phyloP scores from a whole-genome alignment of 2,113 vertebrate species.

The Pluvialis apricaria region DNA sequence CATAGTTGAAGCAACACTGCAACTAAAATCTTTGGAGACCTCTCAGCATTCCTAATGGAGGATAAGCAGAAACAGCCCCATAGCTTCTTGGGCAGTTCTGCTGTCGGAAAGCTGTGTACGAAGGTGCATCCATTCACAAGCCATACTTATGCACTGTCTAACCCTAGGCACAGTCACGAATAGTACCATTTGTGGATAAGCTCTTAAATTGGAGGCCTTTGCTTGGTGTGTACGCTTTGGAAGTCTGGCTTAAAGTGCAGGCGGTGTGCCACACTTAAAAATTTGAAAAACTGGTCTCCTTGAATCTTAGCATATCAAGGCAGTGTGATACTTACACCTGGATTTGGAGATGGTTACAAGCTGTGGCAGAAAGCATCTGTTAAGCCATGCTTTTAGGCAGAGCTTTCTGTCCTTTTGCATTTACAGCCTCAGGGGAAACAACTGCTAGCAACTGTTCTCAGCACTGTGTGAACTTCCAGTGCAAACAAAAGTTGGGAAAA shows the following conservation, averaged over 20 bases:
- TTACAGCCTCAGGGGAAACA: not conserved
- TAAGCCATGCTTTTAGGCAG: not conserved
- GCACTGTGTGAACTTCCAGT: not conserved
- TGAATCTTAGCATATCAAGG: not conserved
- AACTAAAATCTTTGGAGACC: not conserved
- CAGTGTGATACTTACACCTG: not conserved
- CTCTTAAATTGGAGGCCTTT: not conserved
- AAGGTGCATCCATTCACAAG: not conserved
- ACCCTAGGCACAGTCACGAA: not conserved
- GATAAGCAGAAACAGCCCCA: not conserved
- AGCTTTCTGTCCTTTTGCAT: not conserved
- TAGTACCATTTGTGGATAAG: not conserved
- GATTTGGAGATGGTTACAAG: not conserved
- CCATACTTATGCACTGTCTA: not conserved
- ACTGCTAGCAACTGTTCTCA: not conserved
- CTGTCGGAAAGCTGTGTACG: not conserved
- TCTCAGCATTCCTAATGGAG: not conserved
- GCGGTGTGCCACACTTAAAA: not conserved
- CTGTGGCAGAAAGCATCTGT: conserved; percentile 17
- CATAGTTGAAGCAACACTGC: not conserved
- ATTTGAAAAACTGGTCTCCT: not conserved
- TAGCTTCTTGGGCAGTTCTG: not conserved
- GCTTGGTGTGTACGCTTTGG: not conserved
- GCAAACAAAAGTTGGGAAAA: not conserved
- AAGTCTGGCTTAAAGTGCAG: not conserved